These are phyloP conservation scores for Pantherophis guttatus DNA, from an alignment of 2,113 vertebrate genomes.

Conservation along the genomic window DNA sequence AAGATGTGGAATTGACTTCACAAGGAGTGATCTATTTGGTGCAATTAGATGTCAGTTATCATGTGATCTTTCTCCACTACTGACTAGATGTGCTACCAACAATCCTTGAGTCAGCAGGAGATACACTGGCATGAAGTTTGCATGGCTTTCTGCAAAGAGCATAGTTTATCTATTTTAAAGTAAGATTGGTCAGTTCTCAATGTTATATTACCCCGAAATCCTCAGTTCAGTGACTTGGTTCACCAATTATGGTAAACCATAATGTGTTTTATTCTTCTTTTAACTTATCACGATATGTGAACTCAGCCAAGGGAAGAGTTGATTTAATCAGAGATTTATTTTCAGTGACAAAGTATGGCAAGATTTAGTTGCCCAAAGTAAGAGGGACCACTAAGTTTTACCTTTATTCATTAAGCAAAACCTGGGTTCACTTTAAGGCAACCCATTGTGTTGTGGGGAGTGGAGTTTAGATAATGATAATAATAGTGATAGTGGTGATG, in stretches of 20 bases:
- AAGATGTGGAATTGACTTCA: neutral
- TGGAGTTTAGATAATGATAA: neutral
- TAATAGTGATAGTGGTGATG: neutral
- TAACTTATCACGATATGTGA: neutral
- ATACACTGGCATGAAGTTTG: neutral
- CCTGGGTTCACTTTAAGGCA: neutral
- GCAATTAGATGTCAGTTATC: neutral
- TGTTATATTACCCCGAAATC: neutral
- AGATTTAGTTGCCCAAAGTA: neutral
- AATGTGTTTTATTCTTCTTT: neutral
- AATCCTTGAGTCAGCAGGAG: neutral
- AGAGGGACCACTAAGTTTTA: neutral
- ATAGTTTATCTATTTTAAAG: neutral
- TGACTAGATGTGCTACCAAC: neutral
- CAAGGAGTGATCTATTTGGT: neutral
- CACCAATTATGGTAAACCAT: neutral
- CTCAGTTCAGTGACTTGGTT: neutral
- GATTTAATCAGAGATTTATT: neutral
- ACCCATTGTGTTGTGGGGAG: neutral
- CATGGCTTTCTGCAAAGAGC: neutral
- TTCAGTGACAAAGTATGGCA: neutral
- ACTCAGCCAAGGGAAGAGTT: neutral
- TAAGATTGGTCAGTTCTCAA: neutral
- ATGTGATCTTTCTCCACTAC: neutral
- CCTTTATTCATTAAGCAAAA: neutral